Base-by-base conservation (phyloP, 2,797 vertebrate genomes). In the Coccyzus lansbergi region DNA sequence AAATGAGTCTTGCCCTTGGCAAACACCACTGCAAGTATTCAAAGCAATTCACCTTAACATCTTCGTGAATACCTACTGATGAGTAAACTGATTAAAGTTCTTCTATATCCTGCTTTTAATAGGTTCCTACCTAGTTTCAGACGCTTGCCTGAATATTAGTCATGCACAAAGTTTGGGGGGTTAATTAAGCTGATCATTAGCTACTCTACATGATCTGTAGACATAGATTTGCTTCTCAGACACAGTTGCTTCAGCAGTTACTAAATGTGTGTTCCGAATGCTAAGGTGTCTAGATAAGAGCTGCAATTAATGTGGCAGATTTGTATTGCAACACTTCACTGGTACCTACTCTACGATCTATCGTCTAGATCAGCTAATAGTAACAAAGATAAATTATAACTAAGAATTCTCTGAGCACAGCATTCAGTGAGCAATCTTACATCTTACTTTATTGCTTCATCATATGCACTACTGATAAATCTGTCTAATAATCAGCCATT, bases 171-270 rank as follows among this genome's bases (percentile, higher is more conserved):
- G 72, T 93, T 67, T 86, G 65, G 88, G 93, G 71, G 92, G 95
- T 96, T 95, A 90, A 96, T 95, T 83, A 97, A 93, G 83, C 95
- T 95, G 94, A 97, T 95, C 96, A 93, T 94, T 97, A 97, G 88
- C 94, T 96, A 71, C 84, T 89, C 38, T 79, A 85, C 86, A 49
- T 26, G 92, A 96, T 90, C 96, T 91, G 91, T 67, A 95, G 93
- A 83, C 85, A 74, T 52, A 87, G 74, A 84, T 74, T 79, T 65
- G 83, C 93, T 80, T 72, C 36, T 88, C 69, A 49, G 60, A 82
- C 69, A 64, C 68, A 76, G 89, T 29, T 80, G 70, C 64, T 95
- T 81, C 87, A 52, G 52, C 52, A 92, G 92, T 40, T 83, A 60
- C 44, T 22, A 79, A 46, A 15, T 12, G 40, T 83, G 87, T 80